These are phyloP conservation scores for Scaptomyza graminum DNA, from an alignment of 1,140 invertebrate species.

Conservation along the genomic window DNA sequence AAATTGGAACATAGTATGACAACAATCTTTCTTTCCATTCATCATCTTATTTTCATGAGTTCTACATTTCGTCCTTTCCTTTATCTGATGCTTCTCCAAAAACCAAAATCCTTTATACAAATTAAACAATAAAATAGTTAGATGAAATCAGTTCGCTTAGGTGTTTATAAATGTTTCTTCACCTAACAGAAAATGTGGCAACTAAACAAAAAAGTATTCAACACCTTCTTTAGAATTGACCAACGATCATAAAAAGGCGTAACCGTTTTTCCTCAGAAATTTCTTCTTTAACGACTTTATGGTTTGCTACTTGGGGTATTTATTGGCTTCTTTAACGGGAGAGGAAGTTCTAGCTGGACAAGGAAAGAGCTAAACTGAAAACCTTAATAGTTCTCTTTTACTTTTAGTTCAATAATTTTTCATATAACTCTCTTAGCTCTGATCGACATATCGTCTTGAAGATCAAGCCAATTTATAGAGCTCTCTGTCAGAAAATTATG, in stretches of 20 bases:
- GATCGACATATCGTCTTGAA: neutral
- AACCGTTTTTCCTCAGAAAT: neutral
- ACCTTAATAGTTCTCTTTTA: too few species aligned
- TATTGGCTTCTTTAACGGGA: too few species aligned
- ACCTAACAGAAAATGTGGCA: neutral
- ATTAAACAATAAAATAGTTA: constrained; percentile 1
- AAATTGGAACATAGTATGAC: neutral
- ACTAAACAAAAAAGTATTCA: constrained; percentile 3
- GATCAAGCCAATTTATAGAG: constrained; percentile 3
- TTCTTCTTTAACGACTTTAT: neutral
- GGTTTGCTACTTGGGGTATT: too few species aligned
- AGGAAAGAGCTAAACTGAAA: too few species aligned
- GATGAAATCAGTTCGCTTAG: constrained; percentile 9
- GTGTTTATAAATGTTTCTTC: neutral
- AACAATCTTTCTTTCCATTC: neutral
- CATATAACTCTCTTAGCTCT: neutral
- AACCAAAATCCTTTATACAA: neutral
- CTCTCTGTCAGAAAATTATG: constrained; percentile 3
- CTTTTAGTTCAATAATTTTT: neutral
- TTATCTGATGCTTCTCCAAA: too few species aligned
- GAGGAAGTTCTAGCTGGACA: neutral
- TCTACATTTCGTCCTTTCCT: too few species aligned
- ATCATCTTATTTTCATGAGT: too few species aligned
- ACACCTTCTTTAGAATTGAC: constrained; percentile 1
- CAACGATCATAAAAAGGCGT: neutral